Base-by-base conservation (phyloP, 2,797 vertebrate genomes). In the Thaleichthys pacificus region DNA sequence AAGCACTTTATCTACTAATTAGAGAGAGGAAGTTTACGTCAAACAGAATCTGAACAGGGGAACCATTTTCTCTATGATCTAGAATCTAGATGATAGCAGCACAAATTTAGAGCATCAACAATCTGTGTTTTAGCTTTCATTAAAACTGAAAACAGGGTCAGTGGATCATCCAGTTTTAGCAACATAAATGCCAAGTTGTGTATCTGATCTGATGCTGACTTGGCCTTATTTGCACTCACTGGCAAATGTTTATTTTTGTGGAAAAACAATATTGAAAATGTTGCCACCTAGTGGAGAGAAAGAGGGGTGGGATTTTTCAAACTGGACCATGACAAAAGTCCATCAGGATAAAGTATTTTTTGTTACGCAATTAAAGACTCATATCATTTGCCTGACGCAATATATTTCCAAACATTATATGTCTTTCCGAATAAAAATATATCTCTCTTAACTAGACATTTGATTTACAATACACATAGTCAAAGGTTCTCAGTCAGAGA, bases 211-310 rank as follows among this genome's bases (percentile, higher is more conserved):
- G 76, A 82, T 81, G 79, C 61, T 79, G 49, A 60, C 35, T 80
- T 83, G 84, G 79, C 89, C 88, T 91, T 71, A 75, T 68, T 77
- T 90, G 88, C 87, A 82, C 86, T 80, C 76, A 47, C 28, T n/a
- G 71, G 81, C 62, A 42, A 35, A 69, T 66, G n/a, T 64, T 61
- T 54, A 22, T 32, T 70, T 71, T 68, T 4, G 30, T 68, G 60
- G 61, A 7, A 24, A 7, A 57, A 75, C 42, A 35, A 72, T 24
- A 79, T 61, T 0, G 61, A 1, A 30, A 64, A 28, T 47, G 73
- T 85, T 88, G 89, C 85, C 82, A 77, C 80, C 92, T 88, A 67
- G 85, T 86, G 90, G 85, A 76, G 1, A 69, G 6, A 71, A 75
- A n/a, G 14, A 4, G 1, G 14, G 11, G 22, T 22, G 11, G 38